Base-by-base conservation (phyloP, 1,140 invertebrate genomes). In the Bombus confusus region DNA sequence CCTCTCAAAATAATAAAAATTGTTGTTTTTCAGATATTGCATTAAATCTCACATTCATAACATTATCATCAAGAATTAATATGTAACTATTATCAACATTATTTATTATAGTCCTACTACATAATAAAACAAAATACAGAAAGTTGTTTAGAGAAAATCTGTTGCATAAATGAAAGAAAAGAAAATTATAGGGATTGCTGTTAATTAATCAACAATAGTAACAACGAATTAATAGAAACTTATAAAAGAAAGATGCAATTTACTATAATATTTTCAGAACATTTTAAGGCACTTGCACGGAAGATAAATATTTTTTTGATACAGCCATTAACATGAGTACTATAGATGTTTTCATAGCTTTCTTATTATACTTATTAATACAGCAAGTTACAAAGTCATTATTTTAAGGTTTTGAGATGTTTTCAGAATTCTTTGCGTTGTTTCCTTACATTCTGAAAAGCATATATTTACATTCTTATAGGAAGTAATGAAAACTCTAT, bases 221-320 rank as follows among this genome's bases (percentile, higher is more conserved):
- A 83, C 52, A 73, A 81, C n/a, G 57, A 43, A 66, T 28, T 47
- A 15, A 47, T 68, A 39, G 59, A 83, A 79, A 59, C 12, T 62
- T 59, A 83, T 87, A 86, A 64, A 82, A 79, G 86, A 91, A 90
- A 90, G 89, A 84, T 85, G 86, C 81, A 83, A 68, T 91, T 88
- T 72, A 80, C 90, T 93, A 93, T 85, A 91, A 91, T 62, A 47
- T 39, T 59, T 72, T 39, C 91, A 92, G 89, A 91, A 91, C 69
- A 91, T 81, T 93, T 83, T 89, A 92, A 93, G 93, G 93, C 92
- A 93, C 91, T 92, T 90, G 88, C 77, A 84, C 66, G 72, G 86
- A 90, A 90, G 79, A 89, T 89, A 89, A 88, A 79, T 85, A 83
- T 89, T 87, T 64, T 81, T 77, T 77, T 87, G 91, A 79, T 77